Evolutionary conservation across 1,140 invertebrate species (phyloP), one percentile per base, ranked within the genome.

Genomic region (Ceratosolen solmsi): DNA sequence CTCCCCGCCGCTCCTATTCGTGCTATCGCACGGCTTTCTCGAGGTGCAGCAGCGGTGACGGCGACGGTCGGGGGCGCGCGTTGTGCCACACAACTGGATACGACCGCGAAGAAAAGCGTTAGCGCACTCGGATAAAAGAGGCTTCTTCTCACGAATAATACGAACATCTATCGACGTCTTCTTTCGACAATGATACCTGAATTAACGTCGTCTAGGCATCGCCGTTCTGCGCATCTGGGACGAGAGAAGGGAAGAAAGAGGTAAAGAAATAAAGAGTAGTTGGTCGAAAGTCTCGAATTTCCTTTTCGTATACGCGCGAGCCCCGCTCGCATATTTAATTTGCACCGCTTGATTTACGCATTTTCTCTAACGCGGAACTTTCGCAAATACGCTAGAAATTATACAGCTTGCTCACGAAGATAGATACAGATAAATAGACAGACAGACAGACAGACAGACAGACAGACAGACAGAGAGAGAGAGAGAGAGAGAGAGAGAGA

Each of bases 341-440:
- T 30, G 13, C 41, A 72, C n/a, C 70, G 46, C 41, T 41, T 72
- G 70, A 72, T 72, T 72, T 72, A 72, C 27, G 70, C 38, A 51
- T 41, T 72, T 51, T 51, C 70, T 27, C 70, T 36, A 13, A 46
- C 22, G 38, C 65, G 33, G 20, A 70, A 70, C 38, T 70, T 70
- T 70, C 38, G 65, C 65, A 70, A 70, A 70, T 70, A 70, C 38
- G 38, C 65, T 38, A 70, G 65, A 70, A 70, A 46, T 70, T 46
- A 70, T 46, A 41, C 7, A 20, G 63, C 36, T 46, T 46, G 41
- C 41, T 46, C 41, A 27, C 60, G 30, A 3, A 5, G 27, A 11
- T 13, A 27, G 3, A 60, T 60, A n/a, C 7, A 1, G n/a, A n/a
- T n/a, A n/a, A n/a, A n/a, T n/a, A n/a, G n/a, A n/a, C n/a, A n/a